A percentile compares a stretch with the other conserved stretches of the same genome.
Evolutionary conservation across 1,140 invertebrate species (phyloP).

Genomic region (Solenopsis fugax): DNA sequence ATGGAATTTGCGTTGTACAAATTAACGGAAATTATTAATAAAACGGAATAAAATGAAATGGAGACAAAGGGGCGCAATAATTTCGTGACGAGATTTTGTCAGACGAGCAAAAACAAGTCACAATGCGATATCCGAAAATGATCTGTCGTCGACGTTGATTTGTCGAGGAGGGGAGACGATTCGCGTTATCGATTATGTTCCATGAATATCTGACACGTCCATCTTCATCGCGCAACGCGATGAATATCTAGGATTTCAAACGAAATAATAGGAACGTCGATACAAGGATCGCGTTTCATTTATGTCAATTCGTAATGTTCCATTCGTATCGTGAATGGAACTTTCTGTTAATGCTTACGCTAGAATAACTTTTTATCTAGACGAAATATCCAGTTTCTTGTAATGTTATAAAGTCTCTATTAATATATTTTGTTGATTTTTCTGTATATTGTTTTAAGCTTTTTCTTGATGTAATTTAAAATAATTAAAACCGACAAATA

Average conservation of each 20-base stretch:
- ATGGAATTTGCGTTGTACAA: background rate
- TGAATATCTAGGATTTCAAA: slow-evolving; percentile 67
- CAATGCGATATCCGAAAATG: slow-evolving; percentile 59
- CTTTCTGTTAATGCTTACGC: slow-evolving; percentile 4
- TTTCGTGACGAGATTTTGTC: slow-evolving; percentile 22
- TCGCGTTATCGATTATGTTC: slow-evolving; percentile 59
- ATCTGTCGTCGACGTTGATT: slow-evolving; percentile 53
- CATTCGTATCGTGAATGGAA: background rate
- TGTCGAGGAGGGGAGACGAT: slow-evolving; percentile 54
- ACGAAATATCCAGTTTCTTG: slow-evolving; percentile 11
- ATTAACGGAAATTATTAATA: slow-evolving; percentile 38
- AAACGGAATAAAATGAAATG: slow-evolving; percentile 27
- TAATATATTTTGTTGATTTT: background rate
- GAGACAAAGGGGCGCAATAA: slow-evolving; percentile 32
- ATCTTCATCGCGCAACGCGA: slow-evolving; percentile 61
- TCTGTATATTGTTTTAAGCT: background rate
- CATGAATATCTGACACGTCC: slow-evolving; percentile 65
- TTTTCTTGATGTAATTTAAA: background rate
- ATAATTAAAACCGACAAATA: background rate
- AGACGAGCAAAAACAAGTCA: slow-evolving; percentile 26
- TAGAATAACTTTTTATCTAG: slow-evolving; percentile 13
- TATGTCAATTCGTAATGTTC: slow-evolving; percentile 26
- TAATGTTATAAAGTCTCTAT: slow-evolving; percentile 1
- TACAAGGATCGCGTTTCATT: slow-evolving; percentile 38
- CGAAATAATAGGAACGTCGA: slow-evolving; percentile 73